Evolutionary conservation across 2,888 invertebrate genomes (phyloP).

Genomic region (Loripinus fragilis): DNA sequence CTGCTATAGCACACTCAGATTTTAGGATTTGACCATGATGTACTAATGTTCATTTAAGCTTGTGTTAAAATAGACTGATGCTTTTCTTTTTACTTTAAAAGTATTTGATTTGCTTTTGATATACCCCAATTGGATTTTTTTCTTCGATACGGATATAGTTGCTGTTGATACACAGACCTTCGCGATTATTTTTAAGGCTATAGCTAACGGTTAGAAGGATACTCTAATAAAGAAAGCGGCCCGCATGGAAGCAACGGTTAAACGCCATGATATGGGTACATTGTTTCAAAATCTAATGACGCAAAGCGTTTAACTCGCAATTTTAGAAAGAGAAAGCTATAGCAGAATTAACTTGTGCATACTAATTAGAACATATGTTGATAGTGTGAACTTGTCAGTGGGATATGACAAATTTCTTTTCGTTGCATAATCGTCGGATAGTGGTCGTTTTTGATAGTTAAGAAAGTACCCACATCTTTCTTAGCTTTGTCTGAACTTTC

Average conservation of each 20-base stretch:
- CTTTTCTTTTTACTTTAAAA: too few species aligned
- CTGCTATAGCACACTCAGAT: too few species aligned
- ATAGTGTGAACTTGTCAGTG: conserved; percentile 44
- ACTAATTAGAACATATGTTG: conserved; percentile 62
- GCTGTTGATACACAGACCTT: conserved; percentile 2
- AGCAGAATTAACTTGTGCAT: conserved; percentile 58
- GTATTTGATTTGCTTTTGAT: too few species aligned
- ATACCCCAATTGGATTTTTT: too few species aligned
- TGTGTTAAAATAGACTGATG: too few species aligned
- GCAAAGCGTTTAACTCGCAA: conserved; percentile 8
- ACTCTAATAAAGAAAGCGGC: conserved; percentile 8
- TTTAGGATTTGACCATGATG: too few species aligned
- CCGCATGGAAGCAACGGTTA: conserved; percentile 26
- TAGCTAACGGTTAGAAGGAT: conserved; percentile 52
- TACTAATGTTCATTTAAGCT: too few species aligned
- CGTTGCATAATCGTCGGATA: conserved; percentile 34
- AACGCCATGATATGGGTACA: conserved; percentile 56
- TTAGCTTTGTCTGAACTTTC: background rate
- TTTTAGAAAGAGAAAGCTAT: conserved; percentile 37
- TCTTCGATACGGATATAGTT: background rate
- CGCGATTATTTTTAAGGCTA: conserved; percentile 17
- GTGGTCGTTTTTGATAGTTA: background rate
- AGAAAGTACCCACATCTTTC: conserved; percentile 21
- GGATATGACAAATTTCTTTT: conserved; percentile 37
- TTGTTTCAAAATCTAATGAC: conserved; percentile 47